A percentile compares a stretch with the other conserved stretches of the same genome.
These are phyloP conservation scores for Prunella himalayana DNA, from an alignment of 2,113 vertebrate genomes.

Conservation along the genomic window DNA sequence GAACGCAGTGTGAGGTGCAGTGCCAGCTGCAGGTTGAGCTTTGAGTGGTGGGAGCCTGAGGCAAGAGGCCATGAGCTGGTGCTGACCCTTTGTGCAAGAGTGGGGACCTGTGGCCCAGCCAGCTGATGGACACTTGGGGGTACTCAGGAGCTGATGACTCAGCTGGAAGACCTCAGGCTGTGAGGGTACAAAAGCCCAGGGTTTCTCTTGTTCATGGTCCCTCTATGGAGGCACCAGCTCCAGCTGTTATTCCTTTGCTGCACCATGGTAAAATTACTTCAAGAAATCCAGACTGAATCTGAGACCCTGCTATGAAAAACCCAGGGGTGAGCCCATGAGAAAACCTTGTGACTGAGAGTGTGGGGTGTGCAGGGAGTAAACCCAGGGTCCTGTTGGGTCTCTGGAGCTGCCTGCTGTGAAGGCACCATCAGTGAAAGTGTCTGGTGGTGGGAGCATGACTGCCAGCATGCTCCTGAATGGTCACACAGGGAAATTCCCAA, in stretches of 20 bases:
- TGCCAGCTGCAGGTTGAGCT: background rate
- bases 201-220: background rate
- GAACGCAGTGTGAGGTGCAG: background rate
- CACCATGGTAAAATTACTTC: background rate
- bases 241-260: background rate
- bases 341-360: background rate
- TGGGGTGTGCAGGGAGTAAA: background rate
- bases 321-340: rapidly evolving
- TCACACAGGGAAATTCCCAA: background rate
- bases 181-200: background rate
- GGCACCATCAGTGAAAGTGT: background rate
- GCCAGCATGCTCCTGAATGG: background rate
- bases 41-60: background rate
- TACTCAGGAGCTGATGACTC: background rate
- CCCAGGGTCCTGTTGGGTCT: background rate
- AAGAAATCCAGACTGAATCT: background rate
- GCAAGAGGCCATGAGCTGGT: background rate
- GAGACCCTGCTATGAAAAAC: background rate
- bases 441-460: background rate
- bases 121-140: no score
- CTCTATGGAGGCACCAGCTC: background rate
- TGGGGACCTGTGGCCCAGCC: no score
- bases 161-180: background rate
- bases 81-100: background rate
- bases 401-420: background rate